These are phyloP conservation scores for Caradrina clavipalpis DNA, from an alignment of 2,888 invertebrate species.

Conservation along the genomic window DNA sequence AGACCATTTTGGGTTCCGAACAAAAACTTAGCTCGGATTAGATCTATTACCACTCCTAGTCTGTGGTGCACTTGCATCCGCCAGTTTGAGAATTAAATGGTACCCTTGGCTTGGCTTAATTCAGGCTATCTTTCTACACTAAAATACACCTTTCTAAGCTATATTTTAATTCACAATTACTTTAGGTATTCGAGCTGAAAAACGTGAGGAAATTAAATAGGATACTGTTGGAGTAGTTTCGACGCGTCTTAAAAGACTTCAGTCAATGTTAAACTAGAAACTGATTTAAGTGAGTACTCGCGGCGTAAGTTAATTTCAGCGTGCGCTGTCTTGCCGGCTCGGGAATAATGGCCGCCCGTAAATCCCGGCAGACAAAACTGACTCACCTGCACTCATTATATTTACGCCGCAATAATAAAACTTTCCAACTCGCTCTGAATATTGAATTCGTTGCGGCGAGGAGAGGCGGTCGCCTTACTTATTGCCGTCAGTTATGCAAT, in stretches of 20 bases:
- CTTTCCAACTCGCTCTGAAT: constrained; percentile 88
- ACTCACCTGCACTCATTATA: constrained; percentile 90
- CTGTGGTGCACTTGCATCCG: background rate
- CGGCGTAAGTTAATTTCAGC: constrained; percentile 79
- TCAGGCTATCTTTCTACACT: background rate
- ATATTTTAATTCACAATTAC: background rate
- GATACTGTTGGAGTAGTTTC: constrained; percentile 12
- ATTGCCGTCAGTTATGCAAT: constrained; percentile 89
- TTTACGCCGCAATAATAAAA: constrained; percentile 91
- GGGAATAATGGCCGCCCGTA: constrained; percentile 80
- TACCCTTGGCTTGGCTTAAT: no score
- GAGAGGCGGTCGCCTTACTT: constrained; percentile 87
- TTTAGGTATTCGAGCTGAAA: background rate
- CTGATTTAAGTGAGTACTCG: constrained; percentile 77
- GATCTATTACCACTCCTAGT: constrained; percentile 16
- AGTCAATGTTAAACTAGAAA: constrained; percentile 76
- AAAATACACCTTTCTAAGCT: background rate
- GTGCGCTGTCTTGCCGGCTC: constrained; percentile 76
- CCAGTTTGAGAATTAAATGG: background rate
- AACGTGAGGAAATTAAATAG: background rate
- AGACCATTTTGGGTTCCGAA: constrained; percentile 1
- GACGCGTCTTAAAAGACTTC: constrained; percentile 61
- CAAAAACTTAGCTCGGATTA: constrained; percentile 31
- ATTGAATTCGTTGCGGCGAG: constrained; percentile 88
- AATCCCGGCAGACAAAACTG: constrained; percentile 87